phyloP scores from a whole-genome alignment of 2,113 vertebrate species.

The Malurus alboscapulatus region DNA sequence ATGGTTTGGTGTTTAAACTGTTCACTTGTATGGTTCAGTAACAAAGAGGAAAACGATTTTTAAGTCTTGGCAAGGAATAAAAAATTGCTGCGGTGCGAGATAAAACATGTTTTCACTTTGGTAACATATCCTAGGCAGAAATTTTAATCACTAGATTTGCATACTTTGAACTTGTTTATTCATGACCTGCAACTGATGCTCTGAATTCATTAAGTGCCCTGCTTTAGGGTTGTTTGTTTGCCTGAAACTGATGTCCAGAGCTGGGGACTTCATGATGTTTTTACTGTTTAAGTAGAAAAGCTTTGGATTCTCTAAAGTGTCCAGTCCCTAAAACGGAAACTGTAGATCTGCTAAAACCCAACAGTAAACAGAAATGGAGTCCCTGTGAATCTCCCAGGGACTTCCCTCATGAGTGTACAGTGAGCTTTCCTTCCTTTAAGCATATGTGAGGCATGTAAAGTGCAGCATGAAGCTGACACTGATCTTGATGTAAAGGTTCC shows the following conservation, averaged over 20 bases:
- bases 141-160: neutral
- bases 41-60: neutral
- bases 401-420: neutral
- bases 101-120: constrained; percentile 21
- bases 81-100: neutral
- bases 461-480: neutral
- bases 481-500: neutral
- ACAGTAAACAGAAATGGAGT: neutral
- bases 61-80: neutral
- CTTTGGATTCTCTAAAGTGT: neutral
- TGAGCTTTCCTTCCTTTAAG: neutral
- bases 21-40: neutral
- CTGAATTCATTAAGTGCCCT: neutral
- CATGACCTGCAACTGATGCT: neutral
- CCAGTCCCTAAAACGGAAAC: neutral
- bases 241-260: neutral
- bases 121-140: neutral
- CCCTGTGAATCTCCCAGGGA: neutral
- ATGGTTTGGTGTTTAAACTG: neutral
- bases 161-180: constrained; percentile 32
- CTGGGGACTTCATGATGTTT: neutral
- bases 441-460: rapidly evolving
- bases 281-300: neutral
- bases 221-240: neutral
- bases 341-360: neutral